phyloP scores from a whole-genome alignment of 2,888 invertebrate genomes.

The Tenodera sinensis region DNA sequence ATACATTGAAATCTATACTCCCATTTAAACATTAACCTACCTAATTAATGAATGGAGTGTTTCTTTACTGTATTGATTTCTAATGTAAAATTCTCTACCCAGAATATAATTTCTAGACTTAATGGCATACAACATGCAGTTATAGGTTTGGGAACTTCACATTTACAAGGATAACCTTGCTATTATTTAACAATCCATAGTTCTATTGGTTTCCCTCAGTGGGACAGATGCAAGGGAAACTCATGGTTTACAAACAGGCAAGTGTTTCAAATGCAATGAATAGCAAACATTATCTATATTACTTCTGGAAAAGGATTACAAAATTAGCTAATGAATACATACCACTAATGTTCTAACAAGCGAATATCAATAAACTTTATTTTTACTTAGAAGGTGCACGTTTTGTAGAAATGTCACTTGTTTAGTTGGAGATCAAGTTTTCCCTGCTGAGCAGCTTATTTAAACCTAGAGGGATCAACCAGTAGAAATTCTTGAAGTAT shows the following conservation, averaged over 20 bases:
- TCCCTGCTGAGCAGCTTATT: too few species aligned
- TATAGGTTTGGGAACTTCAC: background rate
- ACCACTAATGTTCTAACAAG: too few species aligned
- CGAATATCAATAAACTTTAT: too few species aligned
- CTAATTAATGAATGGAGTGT: background rate
- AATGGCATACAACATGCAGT: background rate
- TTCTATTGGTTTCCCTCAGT: background rate
- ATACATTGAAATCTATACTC: background rate
- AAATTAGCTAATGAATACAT: too few species aligned
- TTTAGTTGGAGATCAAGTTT: too few species aligned
- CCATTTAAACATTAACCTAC: background rate
- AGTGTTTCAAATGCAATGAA: background rate
- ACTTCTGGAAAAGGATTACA: too few species aligned
- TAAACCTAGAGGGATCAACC: too few species aligned
- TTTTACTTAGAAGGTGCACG: too few species aligned
- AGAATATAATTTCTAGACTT: background rate
- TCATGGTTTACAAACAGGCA: background rate
- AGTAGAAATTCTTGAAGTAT: too few species aligned
- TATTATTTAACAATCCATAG: background rate
- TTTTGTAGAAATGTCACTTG: too few species aligned
- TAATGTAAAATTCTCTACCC: background rate
- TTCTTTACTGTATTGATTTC: background rate
- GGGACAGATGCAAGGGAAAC: background rate
- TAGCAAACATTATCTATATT: background rate
- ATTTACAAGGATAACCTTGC: background rate